phyloP scores from a whole-genome alignment of 2,888 invertebrate genomes.

The Philaethria dido region DNA sequence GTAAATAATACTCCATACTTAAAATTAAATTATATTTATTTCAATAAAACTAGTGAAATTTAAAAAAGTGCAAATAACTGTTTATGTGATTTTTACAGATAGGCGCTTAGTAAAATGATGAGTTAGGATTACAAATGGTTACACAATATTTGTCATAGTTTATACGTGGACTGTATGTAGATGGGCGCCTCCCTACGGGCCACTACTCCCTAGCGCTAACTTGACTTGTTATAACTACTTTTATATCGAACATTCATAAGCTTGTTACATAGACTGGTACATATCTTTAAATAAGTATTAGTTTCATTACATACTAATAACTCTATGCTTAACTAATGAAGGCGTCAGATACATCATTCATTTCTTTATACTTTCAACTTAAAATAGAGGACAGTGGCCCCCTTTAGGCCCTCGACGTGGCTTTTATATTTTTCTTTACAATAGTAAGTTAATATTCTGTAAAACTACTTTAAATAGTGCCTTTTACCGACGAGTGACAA shows the following conservation, averaged over 20 bases:
- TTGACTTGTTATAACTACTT: conserved; percentile 41
- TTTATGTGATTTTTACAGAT: conserved; percentile 35
- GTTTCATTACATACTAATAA: conserved; percentile 12
- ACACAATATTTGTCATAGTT: background rate
- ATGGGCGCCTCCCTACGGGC: background rate
- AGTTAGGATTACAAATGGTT: conserved; percentile 13
- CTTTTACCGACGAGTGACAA: background rate
- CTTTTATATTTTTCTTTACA: conserved; percentile 11
- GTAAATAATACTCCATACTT: conserved; percentile 21
- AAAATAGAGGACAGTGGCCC: conserved; percentile 7
- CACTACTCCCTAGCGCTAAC: background rate
- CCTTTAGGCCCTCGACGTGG: conserved; percentile 4
- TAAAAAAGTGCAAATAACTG: conserved; percentile 77
- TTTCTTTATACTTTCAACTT: conserved; percentile 3
- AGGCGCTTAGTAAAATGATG: conserved; percentile 8
- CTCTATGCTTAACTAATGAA: conserved; percentile 34
- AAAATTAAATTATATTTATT: conserved; percentile 47
- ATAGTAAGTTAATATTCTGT: conserved; percentile 11
- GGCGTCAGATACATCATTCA: conserved; percentile 29
- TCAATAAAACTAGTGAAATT: conserved; percentile 57
- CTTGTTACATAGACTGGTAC: conserved; percentile 46
- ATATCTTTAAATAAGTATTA: conserved; percentile 18
- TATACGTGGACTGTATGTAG: background rate
- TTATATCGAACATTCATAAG: conserved; percentile 63
- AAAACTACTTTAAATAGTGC: conserved; percentile 14